Percentiles rank a stretch among this genome's conserved stretches.
phyloP scores from a whole-genome alignment of 2,797 vertebrate genomes.

The Tokudaia tokunoshimensis region DNA sequence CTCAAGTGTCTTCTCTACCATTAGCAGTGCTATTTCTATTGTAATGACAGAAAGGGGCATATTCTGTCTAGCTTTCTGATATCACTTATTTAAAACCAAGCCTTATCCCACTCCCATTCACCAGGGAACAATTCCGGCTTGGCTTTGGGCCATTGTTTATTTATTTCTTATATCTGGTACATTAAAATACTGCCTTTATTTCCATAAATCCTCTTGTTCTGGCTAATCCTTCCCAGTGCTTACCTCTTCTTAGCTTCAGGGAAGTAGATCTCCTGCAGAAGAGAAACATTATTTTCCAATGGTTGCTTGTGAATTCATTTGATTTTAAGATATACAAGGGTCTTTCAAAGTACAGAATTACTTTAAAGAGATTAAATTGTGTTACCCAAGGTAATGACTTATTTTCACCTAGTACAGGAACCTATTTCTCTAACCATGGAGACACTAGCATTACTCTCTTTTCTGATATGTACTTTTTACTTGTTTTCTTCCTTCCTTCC shows the following conservation, averaged over 20 bases:
- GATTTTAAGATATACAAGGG: not conserved
- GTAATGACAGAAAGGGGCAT: not conserved
- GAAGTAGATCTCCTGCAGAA: not conserved
- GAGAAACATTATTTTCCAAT: not conserved
- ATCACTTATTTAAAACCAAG: not conserved
- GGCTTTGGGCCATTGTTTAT: not conserved
- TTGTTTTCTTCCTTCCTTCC: not conserved
- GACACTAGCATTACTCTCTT: not conserved
- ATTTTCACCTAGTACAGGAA: not conserved
- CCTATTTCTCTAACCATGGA: not conserved
- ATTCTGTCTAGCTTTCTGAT: not conserved
- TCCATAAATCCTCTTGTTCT: slow-evolving; percentile 40
- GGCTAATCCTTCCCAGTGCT: not conserved
- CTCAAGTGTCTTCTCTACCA: not conserved
- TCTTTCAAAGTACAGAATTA: not conserved
- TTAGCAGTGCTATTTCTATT: not conserved
- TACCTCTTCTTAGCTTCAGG: not conserved
- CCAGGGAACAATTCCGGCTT: not conserved
- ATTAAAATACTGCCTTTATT: slow-evolving; percentile 1
- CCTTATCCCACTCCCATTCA: accelerated
- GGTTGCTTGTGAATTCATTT: not conserved
- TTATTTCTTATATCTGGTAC: not conserved
- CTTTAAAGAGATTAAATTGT: not conserved
- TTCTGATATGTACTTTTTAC: not conserved
- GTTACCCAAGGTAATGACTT: not conserved